Conservation (phyloP, 1,140 invertebrate species). For the Drosophila pruinosa region DNA sequence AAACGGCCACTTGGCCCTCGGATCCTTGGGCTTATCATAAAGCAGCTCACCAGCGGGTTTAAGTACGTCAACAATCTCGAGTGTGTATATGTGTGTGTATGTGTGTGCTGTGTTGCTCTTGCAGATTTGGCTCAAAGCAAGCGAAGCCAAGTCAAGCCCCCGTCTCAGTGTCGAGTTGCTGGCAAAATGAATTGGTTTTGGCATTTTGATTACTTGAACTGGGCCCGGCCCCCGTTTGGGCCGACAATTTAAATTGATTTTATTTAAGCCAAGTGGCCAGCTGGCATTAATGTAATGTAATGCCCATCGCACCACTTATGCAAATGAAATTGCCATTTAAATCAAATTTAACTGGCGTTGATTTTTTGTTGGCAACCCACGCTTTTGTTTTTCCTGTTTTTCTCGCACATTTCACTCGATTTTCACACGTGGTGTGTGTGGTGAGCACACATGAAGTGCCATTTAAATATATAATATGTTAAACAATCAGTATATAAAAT, state of each 20-base stretch:
- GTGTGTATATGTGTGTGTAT: slow-evolving; percentile 33
- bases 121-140: slow-evolving; percentile 5
- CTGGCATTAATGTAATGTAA: slow-evolving; percentile 57
- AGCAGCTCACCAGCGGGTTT: slow-evolving; percentile 32
- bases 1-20: slow-evolving; percentile 45
- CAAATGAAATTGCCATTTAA: slow-evolving; percentile 57
- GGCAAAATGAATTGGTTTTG: slow-evolving; percentile 42
- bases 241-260: slow-evolving; percentile 58
- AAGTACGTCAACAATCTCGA: slow-evolving; percentile 30
- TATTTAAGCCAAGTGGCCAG: slow-evolving; percentile 54
- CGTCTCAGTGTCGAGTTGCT: background rate
- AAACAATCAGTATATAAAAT: background rate
- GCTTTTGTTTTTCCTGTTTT: slow-evolving; percentile 27
- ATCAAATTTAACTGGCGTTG: slow-evolving; percentile 51
- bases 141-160: background rate
- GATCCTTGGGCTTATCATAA: slow-evolving; percentile 45
- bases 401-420: slow-evolving; percentile 14
- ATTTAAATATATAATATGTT: slow-evolving; percentile 27
- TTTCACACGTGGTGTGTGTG: slow-evolving; percentile 34
- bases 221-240: background rate
- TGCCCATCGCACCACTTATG: slow-evolving; percentile 52
- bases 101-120: slow-evolving; percentile 8
- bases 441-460: slow-evolving; percentile 30
- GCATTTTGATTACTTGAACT: slow-evolving; percentile 40
- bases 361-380: slow-evolving; percentile 30